Percentiles rank a stretch among this genome's conserved stretches.
phyloP scores from a whole-genome alignment of 2,888 invertebrate species.

The Diabrotica balteata region DNA sequence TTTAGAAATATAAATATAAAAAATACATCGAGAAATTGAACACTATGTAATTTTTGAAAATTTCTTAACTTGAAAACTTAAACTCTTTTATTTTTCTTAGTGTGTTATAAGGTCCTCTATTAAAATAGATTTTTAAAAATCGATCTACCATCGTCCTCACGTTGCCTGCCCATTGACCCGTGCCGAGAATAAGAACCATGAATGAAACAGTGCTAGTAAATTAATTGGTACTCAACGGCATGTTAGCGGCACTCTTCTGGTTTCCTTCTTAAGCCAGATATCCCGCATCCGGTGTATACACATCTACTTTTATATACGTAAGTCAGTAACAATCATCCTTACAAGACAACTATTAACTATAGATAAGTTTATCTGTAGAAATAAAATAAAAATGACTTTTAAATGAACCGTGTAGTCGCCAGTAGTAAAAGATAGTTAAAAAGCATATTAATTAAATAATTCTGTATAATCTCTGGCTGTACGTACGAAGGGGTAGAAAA shows the following conservation, averaged over 20 bases:
- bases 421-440: too few species aligned
- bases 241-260: conserved; percentile 43
- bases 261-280: conserved; percentile 58
- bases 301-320: conserved; percentile 16
- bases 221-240: conserved; percentile 35
- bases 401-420: not conserved
- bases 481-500: too few species aligned
- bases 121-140: not conserved
- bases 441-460: not conserved
- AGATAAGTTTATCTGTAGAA: conserved; percentile 6
- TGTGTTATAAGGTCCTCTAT: too few species aligned
- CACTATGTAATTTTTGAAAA: too few species aligned
- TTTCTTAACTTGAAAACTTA: too few species aligned
- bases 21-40: too few species aligned
- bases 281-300: conserved; percentile 54
- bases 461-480: not conserved
- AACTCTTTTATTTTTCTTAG: too few species aligned
- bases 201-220: conserved; percentile 32
- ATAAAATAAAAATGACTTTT: not conserved
- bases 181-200: conserved; percentile 26
- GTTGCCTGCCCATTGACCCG: conserved; percentile 33
- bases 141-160: not conserved
- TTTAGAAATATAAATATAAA: too few species aligned
- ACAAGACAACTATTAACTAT: conserved; percentile 9
- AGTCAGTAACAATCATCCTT: conserved; percentile 10